A percentile compares a stretch with the other conserved stretches of the same genome.
phyloP scores from a whole-genome alignment of 2,113 vertebrate genomes.

The Rhinolophus ferrumequinum region DNA sequence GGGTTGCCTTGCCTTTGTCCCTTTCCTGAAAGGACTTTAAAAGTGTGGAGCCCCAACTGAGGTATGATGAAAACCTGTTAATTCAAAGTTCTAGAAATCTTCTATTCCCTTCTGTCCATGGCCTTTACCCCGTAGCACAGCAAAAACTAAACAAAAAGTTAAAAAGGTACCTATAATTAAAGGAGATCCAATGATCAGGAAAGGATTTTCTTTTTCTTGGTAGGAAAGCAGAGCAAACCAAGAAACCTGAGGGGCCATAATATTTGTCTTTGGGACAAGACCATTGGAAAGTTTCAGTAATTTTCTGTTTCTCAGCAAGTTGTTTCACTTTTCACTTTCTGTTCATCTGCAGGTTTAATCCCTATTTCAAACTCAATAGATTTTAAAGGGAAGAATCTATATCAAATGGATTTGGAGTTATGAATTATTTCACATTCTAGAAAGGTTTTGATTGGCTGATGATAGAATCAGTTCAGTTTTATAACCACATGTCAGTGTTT shows the following conservation, averaged over 20 bases:
- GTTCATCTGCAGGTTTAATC: constrained; percentile 3
- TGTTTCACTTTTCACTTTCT: constrained; percentile 33
- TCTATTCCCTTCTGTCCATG: background rate
- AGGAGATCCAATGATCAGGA: background rate
- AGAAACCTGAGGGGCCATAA: background rate
- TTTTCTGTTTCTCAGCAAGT: constrained; percentile 12
- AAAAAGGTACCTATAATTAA: constrained; percentile 38
- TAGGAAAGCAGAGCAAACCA: constrained; percentile 27
- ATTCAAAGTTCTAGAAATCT: constrained; percentile 9
- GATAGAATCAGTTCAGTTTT: constrained; percentile 14
- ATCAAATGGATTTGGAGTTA: background rate
- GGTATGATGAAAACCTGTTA: background rate
- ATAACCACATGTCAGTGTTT: background rate
- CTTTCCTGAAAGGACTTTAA: background rate
- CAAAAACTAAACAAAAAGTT: constrained; percentile 10
- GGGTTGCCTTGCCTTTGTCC: background rate
- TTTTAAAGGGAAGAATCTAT: constrained; percentile 42
- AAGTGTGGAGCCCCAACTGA: background rate
- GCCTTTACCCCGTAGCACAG: background rate
- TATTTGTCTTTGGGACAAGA: background rate
- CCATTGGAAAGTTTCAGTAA: background rate
- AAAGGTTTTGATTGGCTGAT: constrained; percentile 12
- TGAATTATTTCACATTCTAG: constrained; percentile 17
- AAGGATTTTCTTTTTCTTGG: background rate
- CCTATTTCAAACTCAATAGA: constrained; percentile 3